Conservation (phyloP, 2,113 vertebrate species). For the Todiramphus saurophagus region DNA sequence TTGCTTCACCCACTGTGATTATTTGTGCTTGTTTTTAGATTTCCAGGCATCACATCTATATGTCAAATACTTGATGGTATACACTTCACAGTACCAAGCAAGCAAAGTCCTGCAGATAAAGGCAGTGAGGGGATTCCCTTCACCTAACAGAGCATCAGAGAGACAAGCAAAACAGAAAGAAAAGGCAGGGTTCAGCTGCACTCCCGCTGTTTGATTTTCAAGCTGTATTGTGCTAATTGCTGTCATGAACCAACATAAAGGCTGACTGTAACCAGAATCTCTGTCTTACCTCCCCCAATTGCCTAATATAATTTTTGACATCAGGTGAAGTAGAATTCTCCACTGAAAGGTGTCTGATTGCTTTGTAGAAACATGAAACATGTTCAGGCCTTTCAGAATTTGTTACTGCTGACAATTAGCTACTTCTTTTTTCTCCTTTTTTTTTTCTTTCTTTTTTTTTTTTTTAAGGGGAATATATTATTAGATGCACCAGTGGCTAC, state of each 20-base stretch:
- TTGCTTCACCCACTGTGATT: neutral
- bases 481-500: neutral
- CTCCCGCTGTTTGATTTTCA: neutral
- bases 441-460: no score
- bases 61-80: neutral
- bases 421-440: neutral
- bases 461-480: neutral
- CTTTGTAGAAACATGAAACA: neutral
- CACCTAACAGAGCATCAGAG: neutral
- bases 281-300: neutral
- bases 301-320: neutral
- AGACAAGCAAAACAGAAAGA: neutral
- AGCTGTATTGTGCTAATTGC: neutral
- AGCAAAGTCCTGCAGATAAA: neutral
- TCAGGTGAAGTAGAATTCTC: neutral
- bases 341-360: neutral
- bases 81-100: neutral
- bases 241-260: neutral
- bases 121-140: neutral
- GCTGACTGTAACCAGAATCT: neutral
- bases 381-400: neutral
- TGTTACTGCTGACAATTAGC: neutral
- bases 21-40: neutral
- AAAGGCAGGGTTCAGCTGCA: neutral
- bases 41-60: neutral